Conservation (phyloP, 2,797 vertebrate genomes). For the Eleutherodactylus coqui region DNA sequence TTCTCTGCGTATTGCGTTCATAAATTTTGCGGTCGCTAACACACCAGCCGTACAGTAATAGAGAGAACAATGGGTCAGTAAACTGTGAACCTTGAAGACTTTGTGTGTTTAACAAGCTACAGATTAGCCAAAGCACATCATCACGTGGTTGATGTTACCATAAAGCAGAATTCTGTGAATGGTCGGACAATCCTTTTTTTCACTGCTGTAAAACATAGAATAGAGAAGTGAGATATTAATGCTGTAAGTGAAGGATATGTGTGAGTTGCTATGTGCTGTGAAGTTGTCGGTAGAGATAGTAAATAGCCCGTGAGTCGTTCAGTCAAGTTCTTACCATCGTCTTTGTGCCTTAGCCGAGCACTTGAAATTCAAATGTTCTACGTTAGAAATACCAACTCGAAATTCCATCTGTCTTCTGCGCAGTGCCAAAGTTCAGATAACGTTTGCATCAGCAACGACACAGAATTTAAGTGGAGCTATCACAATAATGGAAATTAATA, state of each 20-base stretch:
- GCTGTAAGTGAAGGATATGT: neutral
- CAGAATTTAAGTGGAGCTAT: neutral
- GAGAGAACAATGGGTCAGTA: too few species aligned
- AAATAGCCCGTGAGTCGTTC: neutral
- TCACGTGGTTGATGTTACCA: too few species aligned
- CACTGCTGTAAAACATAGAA: neutral
- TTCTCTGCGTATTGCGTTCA: too few species aligned
- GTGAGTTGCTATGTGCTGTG: conserved; percentile 26
- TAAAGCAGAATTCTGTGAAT: neutral
- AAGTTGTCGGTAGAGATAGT: conserved; percentile 12
- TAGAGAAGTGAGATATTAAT: neutral
- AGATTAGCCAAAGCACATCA: too few species aligned
- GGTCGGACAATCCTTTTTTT: neutral
- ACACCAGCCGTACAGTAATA: too few species aligned
- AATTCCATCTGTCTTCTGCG: too few species aligned
- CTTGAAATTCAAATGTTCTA: neutral
- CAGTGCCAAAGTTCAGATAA: too few species aligned
- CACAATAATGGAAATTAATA: neutral
- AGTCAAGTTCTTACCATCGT: neutral
- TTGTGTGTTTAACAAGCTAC: too few species aligned
- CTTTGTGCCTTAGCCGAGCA: neutral
- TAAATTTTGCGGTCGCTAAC: too few species aligned
- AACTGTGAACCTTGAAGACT: too few species aligned
- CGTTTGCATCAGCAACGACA: neutral
- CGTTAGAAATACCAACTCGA: neutral